Evolutionary conservation across 2,888 invertebrate genomes (phyloP), one percentile per base, ranked within the genome.

Genomic region (Nebria brevicollis): DNA sequence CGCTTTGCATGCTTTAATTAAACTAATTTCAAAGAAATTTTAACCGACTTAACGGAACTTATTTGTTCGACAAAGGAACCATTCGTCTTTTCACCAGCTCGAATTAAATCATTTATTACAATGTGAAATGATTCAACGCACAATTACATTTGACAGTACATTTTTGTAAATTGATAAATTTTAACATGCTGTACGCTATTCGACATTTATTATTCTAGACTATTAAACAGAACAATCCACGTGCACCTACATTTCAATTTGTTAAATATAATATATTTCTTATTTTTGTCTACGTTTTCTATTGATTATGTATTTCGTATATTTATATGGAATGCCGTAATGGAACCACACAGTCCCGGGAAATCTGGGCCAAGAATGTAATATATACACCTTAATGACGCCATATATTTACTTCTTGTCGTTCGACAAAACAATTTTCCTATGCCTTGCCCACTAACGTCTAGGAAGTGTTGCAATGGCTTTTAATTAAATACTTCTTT

Each of bases 21-120:
- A 74, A 78, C 78, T 74, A 78, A 78, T 78, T 78, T 78, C 73
- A 78, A 65, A 64, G 74, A 34, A 74, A 78, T 72, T 78, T 78
- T 66, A 74, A 78, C 78, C 15, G 74, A 73, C 65, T 66, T 73
- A 78, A 77, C 77, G 72, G 76, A 66, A 76, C 75, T 64, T 64
- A 65, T 25, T 75, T 54, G 70, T 25, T 42, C 54, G 77, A 72
- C 77, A 20, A 77, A 66, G 25, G 64, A 78, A 10, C 7, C 26
- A 13, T 68, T 8, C 15, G 68, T 68, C 68, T 68, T 11, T n/a
- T 68, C 20, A 7, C 26, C 26, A 10, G 7, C n/a, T 13, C 66
- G 66, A 66, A 66, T 66, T 66, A 66, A 66, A 66, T 66, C 34
- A 66, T 5, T 7, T 15, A 15, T 8, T 20, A 15, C 26, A 68